These are phyloP conservation scores for Brachionus angularis DNA, from an alignment of 1,140 invertebrate genomes.

Conservation along the genomic window DNA sequence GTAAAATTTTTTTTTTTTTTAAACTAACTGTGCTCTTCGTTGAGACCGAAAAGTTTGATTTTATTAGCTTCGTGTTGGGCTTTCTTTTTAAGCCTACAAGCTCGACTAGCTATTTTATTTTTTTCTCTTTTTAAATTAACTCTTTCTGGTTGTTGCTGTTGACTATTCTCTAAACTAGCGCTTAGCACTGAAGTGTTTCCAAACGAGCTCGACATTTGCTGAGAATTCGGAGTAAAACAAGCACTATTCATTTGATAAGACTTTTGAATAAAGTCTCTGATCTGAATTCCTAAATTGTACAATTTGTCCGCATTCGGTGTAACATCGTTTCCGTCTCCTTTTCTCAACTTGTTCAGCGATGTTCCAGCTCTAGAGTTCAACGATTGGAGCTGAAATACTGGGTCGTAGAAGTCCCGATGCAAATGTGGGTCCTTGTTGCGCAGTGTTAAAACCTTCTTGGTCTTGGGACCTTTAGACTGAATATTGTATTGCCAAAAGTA, in stretches of 20 bases:
- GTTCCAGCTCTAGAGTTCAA: not conserved
- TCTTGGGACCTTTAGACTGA: constrained; percentile 94
- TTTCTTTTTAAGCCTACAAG: constrained; percentile 68
- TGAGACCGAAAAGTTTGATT: constrained; percentile 82
- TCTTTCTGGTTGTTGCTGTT: not conserved
- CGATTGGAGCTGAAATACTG: constrained; percentile 68
- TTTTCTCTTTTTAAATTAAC: constrained; percentile 39
- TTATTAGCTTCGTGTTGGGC: constrained; percentile 60
- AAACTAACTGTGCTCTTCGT: constrained; percentile 83
- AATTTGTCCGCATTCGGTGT: constrained; percentile 80
- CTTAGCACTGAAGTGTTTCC: not conserved
- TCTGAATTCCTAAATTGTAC: constrained; percentile 39
- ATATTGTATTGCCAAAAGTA: constrained; percentile 99
- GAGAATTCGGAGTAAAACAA: too few species aligned
- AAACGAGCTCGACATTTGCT: too few species aligned
- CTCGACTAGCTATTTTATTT: constrained; percentile 59
- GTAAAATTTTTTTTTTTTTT: not conserved
- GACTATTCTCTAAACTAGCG: not conserved
- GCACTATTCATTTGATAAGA: constrained; percentile 39
- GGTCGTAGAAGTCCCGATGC: constrained; percentile 80
- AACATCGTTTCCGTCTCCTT: constrained; percentile 94
- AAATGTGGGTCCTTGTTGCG: constrained; percentile 77
- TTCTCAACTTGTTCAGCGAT: constrained; percentile 72
- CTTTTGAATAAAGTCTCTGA: constrained; percentile 43
- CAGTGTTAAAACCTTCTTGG: constrained; percentile 24